Base-by-base conservation (phyloP, 2,113 vertebrate genomes). In the Penelope pileata region DNA sequence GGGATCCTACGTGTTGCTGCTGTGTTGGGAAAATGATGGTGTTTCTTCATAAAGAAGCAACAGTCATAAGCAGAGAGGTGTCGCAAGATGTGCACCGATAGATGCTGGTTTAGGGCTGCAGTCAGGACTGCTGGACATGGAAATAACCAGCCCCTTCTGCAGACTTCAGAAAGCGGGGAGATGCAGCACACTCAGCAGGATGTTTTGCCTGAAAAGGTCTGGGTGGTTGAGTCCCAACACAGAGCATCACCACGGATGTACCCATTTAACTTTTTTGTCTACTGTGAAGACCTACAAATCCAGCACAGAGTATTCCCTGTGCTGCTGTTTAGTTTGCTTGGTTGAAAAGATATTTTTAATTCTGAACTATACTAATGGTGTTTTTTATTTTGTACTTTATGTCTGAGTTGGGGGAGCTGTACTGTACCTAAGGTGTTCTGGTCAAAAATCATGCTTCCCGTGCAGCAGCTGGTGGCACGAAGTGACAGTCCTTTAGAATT, bases 391-490 rank as follows among this genome's bases (percentile, higher is more conserved):
- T 29, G 8, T 38, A 38, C 53, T 84, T 70, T 59, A 40, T 23
- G 27, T 54, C 27, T 0, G 1, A 69, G 3, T 9, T n/a, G 1
- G 21, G 11, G 5, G 24, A 50, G 74, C 9, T 15, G 29, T 21
- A 79, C 9, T 15, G 29, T 21, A 74, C 19, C 43, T 66, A 38
- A 54, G 16, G 30, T 24, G 53, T 0, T 1, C 17, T 38, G 34
- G 23, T 26, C 4, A 4, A 88, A 84, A 54, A 16, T 10, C 3
- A 1, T 8, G 4, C 63, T 58, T 51, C 42, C 54, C 36, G 27
- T 18, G 34, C 26, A 84, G 68, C 9, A 77, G 38, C 16, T 54
- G 45, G 56, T 23, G 19, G 47, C 26, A 77, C 16, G 22, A 91
- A 70, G 27, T 42, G 62, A 63, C 29, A 30, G 27, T 70, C 38